phyloP scores from a whole-genome alignment of 2,797 vertebrate species.

The Hemitrygon akajei region DNA sequence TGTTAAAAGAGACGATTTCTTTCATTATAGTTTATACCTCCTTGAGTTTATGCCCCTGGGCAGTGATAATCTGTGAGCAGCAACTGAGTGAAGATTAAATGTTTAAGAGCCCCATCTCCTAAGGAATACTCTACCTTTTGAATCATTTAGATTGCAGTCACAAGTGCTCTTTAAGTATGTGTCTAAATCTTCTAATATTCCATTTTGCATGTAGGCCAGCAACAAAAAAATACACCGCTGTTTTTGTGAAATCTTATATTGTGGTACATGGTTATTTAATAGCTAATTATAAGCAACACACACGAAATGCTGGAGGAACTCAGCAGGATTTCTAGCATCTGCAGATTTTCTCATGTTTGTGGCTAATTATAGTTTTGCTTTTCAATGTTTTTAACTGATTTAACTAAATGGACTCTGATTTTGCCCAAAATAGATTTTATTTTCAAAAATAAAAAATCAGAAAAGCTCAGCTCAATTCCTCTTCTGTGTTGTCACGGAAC shows the following conservation, averaged over 20 bases:
- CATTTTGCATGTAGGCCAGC: neutral
- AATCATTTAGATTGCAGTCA: neutral
- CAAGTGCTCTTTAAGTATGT: neutral
- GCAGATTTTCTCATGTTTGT: too few relatives aligned
- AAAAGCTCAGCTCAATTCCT: neutral
- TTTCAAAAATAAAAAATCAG: neutral
- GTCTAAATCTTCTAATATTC: neutral
- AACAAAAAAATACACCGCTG: neutral
- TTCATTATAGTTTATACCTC: neutral
- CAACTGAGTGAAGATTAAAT: neutral
- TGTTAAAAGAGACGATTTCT: neutral
- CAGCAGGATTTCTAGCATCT: too few relatives aligned
- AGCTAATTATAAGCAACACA: neutral
- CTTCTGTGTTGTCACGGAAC: neutral
- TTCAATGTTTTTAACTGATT: neutral
- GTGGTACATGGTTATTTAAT: neutral
- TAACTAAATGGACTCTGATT: neutral
- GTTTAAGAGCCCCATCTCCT: neutral
- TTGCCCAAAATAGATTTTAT: neutral
- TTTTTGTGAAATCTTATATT: neutral
- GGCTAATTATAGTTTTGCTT: neutral
- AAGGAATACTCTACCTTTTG: neutral
- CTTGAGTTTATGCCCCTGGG: neutral
- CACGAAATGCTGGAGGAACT: too few relatives aligned
- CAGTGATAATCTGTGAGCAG: neutral